Percentiles rank a stretch among this genome's conserved stretches.
Conservation (phyloP, 2,888 invertebrate species). For the Deroplatys truncata region DNA sequence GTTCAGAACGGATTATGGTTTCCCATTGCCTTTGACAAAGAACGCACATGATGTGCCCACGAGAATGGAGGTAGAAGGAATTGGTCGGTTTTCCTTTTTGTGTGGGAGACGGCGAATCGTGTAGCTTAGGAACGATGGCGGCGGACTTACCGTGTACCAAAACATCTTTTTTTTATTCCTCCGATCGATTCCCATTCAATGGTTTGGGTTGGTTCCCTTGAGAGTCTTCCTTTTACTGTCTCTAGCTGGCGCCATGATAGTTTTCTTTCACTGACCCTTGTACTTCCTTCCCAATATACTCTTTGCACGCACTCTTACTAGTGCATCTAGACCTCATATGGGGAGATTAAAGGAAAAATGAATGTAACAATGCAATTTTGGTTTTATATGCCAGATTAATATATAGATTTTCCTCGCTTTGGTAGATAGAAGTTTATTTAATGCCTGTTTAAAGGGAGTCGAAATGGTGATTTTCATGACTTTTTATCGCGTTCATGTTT, state of each 20-base stretch:
- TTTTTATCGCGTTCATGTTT: no score
- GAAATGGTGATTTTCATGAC: no score
- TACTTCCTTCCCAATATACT: background rate
- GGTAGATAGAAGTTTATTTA: no score
- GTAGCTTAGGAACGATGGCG: background rate
- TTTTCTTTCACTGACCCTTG: background rate
- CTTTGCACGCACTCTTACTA: background rate
- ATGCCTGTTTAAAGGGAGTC: no score
- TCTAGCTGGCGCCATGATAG: background rate
- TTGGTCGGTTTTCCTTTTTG: background rate
- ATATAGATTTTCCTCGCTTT: no score
- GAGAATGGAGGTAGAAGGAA: background rate
- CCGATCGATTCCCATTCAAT: constrained; percentile 3
- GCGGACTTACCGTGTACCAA: background rate
- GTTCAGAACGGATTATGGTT: background rate
- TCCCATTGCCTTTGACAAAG: background rate
- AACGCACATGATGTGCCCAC: background rate
- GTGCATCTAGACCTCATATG: no score
- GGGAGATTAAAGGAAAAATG: no score
- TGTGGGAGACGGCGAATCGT: background rate
- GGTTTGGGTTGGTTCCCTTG: constrained; percentile 4
- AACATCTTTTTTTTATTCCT: background rate
- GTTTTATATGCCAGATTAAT: no score
- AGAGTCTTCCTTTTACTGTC: background rate
- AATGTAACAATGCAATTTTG: no score